These are phyloP conservation scores for Asbolus verrucosus DNA, from an alignment of 1,140 invertebrate genomes.

Conservation along the genomic window DNA sequence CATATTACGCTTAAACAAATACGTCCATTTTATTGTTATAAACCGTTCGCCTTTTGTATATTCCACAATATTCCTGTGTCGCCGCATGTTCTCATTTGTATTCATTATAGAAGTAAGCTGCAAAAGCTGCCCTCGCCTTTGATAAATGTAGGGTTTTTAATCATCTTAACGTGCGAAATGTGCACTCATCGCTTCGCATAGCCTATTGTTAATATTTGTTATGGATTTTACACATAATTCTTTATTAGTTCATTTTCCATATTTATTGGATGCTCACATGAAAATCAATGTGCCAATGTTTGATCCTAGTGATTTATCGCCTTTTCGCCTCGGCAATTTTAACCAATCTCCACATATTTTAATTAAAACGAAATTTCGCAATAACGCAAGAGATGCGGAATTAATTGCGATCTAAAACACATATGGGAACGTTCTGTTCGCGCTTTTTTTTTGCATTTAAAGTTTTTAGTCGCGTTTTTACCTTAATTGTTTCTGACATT, in stretches of 20 bases:
- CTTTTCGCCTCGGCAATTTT: conserved; percentile 25
- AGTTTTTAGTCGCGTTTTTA: neutral
- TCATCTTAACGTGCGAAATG: conserved; percentile 28
- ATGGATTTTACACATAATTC: conserved; percentile 15
- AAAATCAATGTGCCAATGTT: conserved; percentile 28
- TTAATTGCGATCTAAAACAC: conserved; percentile 21
- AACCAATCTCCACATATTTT: conserved; percentile 35
- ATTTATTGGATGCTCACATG: neutral
- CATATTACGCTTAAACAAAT: no score
- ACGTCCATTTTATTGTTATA: conserved; percentile 33
- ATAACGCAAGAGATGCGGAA: conserved; percentile 22
- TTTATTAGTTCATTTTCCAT: conserved; percentile 21
- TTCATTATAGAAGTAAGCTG: conserved; percentile 26
- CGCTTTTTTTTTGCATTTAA: conserved; percentile 21
- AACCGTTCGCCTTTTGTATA: conserved; percentile 36
- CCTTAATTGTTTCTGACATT: no score
- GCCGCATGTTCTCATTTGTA: conserved; percentile 36
- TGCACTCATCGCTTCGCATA: conserved; percentile 19
- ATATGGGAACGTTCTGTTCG: conserved; percentile 11
- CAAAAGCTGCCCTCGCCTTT: conserved; percentile 25
- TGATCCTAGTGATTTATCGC: conserved; percentile 21
- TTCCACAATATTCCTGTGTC: conserved; percentile 36
- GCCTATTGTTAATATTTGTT: neutral
- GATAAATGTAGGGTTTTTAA: conserved; percentile 27
- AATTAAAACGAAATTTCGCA: conserved; percentile 38